Percentiles rank a stretch among this genome's conserved stretches.
These are phyloP conservation scores for Discoglossus pictus DNA, from an alignment of 2,797 vertebrate genomes.

Conservation along the genomic window DNA sequence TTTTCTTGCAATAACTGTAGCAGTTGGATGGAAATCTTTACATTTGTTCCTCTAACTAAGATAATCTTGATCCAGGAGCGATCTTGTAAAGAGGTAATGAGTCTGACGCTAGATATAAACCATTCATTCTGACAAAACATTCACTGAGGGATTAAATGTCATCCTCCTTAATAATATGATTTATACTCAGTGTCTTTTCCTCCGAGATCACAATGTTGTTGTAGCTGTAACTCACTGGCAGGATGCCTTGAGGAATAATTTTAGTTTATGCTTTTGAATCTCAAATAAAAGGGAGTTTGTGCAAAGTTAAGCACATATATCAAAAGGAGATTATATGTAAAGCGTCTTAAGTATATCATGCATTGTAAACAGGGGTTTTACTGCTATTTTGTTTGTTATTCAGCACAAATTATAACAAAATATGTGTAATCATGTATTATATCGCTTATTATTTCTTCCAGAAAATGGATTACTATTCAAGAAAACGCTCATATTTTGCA, in stretches of 20 bases:
- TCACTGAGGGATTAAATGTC: slow-evolving; percentile 59
- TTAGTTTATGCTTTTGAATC: slow-evolving; percentile 4
- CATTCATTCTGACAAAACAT: slow-evolving; percentile 49
- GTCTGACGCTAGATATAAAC: slow-evolving; percentile 31
- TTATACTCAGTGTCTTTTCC: slow-evolving; percentile 55
- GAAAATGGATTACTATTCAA: too few relatives aligned
- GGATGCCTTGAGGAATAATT: slow-evolving; percentile 40
- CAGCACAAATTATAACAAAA: too few relatives aligned
- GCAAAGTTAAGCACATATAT: slow-evolving; percentile 8
- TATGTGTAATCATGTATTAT: too few relatives aligned
- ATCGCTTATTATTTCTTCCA: too few relatives aligned
- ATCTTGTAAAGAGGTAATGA: slow-evolving; percentile 8
- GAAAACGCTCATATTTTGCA: too few relatives aligned
- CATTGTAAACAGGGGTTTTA: slow-evolving; percentile 22
- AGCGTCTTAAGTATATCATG: slow-evolving; percentile 2
- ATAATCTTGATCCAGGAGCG: slow-evolving; percentile 21
- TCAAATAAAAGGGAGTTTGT: slow-evolving; percentile 32
- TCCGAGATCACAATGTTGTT: slow-evolving; percentile 60
- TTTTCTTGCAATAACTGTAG: slow-evolving; percentile 6
- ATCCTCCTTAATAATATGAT: slow-evolving; percentile 59
- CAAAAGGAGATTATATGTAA: slow-evolving; percentile 10
- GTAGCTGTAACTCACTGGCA: slow-evolving; percentile 48
- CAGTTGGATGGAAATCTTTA: too few relatives aligned
- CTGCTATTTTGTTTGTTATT: too few relatives aligned
- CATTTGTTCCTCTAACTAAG: slow-evolving; percentile 1